These are phyloP conservation scores for Helicolenus hilgendorfi DNA, from an alignment of 2,797 vertebrate genomes.

Conservation along the genomic window DNA sequence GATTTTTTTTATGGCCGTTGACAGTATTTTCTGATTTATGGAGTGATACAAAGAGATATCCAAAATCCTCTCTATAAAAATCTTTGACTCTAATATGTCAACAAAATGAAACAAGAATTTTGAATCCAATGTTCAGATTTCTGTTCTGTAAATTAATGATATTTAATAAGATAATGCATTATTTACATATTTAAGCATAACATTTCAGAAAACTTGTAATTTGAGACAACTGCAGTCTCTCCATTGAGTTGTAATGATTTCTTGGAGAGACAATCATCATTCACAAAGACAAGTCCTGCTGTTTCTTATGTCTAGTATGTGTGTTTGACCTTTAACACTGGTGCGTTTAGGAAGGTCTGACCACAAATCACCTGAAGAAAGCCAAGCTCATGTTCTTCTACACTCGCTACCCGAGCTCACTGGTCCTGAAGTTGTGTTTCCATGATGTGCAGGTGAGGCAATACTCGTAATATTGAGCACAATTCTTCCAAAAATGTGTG, in stretches of 20 bases:
- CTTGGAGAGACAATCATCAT: constrained; percentile 11
- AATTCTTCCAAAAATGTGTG: not conserved
- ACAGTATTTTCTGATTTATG: no score
- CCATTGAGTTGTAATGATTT: constrained; percentile 1
- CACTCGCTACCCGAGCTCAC: constrained; percentile 94
- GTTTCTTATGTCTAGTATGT: not conserved
- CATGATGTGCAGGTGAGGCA: constrained; percentile 93
- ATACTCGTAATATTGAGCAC: not conserved
- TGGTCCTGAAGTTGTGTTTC: constrained; percentile 93
- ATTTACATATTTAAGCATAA: no score
- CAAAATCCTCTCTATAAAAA: no score
- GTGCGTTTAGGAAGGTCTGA: constrained; percentile 91
- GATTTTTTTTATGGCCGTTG: no score
- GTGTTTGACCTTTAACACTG: constrained; percentile 84
- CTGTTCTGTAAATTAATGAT: no score
- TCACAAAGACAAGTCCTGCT: not conserved
- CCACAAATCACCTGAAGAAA: constrained; percentile 94
- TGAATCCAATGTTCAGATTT: no score
- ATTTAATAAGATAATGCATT: no score
- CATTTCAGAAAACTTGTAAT: not conserved
- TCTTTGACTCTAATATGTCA: no score
- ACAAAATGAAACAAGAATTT: no score
- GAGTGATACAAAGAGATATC: no score
- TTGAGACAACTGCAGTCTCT: constrained; percentile 16
- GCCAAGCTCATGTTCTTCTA: constrained; percentile 97